Evolutionary conservation across 1,140 invertebrate species (phyloP), one percentile per base, ranked within the genome.

Genomic region (Drosophila carrolli): DNA sequence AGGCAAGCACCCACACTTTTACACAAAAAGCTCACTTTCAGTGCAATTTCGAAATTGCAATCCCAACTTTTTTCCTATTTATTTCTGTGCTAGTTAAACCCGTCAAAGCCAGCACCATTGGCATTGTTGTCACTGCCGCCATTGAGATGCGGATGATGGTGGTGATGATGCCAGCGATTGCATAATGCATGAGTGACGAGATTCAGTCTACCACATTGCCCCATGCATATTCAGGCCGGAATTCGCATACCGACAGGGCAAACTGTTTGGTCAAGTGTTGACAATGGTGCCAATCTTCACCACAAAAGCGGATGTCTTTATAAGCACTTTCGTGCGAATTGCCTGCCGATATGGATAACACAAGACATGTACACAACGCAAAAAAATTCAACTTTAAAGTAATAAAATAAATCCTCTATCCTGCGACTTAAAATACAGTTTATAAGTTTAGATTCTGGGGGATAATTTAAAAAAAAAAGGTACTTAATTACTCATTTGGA

Each of bases 211-310:
- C 48, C 70, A 73, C 62, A 67, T 41, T 66, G 43, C 35, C 63
- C 63, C 61, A 86, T 82, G 82, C 82, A 86, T 88, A 88, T 86
- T 88, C 83, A 86, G 47, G 14, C 32, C 43, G 57, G 32, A 73
- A 68, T 60, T 68, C 46, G 46, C 66, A 47, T 54, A 51, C 68
- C 51, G 63, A 66, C 38, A 51, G 37, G 50, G 59, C 37, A 51
- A 66, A 67, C 19, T 19, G 76, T 70, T 68, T 71, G 41, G 41
- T 66, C 44, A 85, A 78, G 78, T 86, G 82, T 67, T 83, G 76
- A 83, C 81, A 84, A 84, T 76, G 47, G 57, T 73, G 72, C 60
- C 81, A 84, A 83, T 83, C 77, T 61, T 74, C 73, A 38, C 53
- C 61, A 59, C 72, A 67, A 75, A 76, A 48, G 70, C 70, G 70